These are phyloP conservation scores for Delichon dasypus DNA, from an alignment of 2,797 vertebrate species.

Conservation along the genomic window DNA sequence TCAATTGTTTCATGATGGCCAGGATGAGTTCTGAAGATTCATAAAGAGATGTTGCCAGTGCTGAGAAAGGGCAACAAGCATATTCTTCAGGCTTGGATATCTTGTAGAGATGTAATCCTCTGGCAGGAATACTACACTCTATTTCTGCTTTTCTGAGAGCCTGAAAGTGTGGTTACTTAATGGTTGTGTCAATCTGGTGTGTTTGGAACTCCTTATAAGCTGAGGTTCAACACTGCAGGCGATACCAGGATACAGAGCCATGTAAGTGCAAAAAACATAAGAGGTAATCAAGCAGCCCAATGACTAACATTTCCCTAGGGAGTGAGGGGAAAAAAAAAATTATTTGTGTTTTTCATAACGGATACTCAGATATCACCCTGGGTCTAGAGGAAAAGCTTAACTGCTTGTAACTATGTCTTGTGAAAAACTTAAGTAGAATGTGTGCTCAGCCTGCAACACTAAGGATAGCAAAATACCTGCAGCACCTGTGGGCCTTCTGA, in stretches of 20 bases:
- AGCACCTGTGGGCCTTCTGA: accelerated
- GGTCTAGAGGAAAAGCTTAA: background rate
- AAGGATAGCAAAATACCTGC: background rate
- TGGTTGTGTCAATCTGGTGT: background rate
- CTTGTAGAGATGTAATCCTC: background rate
- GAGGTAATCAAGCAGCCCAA: background rate
- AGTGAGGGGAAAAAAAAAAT: background rate
- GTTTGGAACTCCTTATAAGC: background rate
- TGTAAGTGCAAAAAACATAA: background rate
- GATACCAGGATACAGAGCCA: background rate
- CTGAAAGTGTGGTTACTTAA: background rate
- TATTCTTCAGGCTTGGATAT: background rate
- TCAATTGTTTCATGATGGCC: background rate
- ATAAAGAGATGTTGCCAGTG: background rate
- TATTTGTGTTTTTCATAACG: background rate
- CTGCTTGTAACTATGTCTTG: background rate
- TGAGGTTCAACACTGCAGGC: background rate
- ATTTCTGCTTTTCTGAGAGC: background rate
- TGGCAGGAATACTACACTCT: background rate
- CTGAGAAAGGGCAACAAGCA: background rate
- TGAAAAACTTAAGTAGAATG: background rate
- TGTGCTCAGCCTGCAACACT: background rate
- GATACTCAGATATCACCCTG: background rate
- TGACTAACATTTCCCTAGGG: background rate
- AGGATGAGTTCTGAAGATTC: background rate